Conservation (phyloP, 2,888 invertebrate species). For the Phoenoteleia sp. region DNA sequence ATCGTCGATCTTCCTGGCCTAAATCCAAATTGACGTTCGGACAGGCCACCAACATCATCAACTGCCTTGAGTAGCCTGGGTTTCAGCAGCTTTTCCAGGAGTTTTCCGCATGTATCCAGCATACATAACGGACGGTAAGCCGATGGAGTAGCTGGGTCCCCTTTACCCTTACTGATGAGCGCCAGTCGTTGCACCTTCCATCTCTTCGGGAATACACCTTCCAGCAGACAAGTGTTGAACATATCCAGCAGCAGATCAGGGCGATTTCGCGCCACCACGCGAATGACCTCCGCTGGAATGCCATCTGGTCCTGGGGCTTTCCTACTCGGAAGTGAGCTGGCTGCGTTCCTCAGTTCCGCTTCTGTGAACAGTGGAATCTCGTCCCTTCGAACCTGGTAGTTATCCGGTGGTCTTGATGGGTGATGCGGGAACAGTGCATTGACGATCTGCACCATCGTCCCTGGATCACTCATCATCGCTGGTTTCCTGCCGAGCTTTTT, state of each 20-base stretch:
- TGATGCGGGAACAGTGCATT: neutral
- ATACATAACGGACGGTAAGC: conserved; percentile 65
- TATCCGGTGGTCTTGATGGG: neutral
- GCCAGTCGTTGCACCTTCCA: conserved; percentile 55
- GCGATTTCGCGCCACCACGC: conserved; percentile 6
- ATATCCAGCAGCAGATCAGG: conserved; percentile 41
- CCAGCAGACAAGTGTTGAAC: conserved; percentile 56
- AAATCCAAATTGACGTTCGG: conserved; percentile 65
- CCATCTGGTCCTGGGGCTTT: conserved; percentile 50
- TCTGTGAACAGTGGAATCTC: neutral
- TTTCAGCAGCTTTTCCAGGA: conserved; percentile 69
- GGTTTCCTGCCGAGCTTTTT: conserved; percentile 28
- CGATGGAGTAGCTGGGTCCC: conserved; percentile 48
- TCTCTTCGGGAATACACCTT: conserved; percentile 42
- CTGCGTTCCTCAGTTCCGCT: neutral
- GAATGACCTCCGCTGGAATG: conserved; percentile 49
- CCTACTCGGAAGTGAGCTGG: neutral
- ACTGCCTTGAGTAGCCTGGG: conserved; percentile 56
- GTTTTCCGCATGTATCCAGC: conserved; percentile 43
- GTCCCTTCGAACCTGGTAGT: neutral
- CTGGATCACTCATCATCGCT: neutral
- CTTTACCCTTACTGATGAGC: conserved; percentile 69
- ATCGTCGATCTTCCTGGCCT: conserved; percentile 62
- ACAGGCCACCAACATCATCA: conserved; percentile 60
- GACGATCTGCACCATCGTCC: neutral